phyloP scores from a whole-genome alignment of 2,113 vertebrate species.

The Hemiscyllium ocellatum region DNA sequence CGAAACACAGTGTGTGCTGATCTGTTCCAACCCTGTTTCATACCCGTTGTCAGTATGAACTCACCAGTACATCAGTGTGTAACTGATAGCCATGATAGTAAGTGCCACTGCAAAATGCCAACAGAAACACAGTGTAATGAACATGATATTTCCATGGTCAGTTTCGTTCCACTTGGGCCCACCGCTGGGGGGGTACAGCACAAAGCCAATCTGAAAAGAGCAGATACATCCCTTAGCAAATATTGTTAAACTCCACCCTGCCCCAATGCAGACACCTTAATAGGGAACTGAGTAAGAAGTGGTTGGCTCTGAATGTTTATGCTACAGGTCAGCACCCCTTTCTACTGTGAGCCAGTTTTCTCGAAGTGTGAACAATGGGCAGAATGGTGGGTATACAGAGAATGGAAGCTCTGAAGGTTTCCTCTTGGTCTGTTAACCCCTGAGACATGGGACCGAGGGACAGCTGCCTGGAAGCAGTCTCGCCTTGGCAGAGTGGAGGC shows the following conservation, averaged over 20 bases:
- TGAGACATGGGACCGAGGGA: no score
- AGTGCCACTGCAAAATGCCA: constrained; percentile 76
- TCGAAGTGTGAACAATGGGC: background rate
- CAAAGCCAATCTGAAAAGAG: constrained; percentile 74
- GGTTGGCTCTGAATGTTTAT: background rate
- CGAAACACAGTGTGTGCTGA: no score
- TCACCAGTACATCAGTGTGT: constrained; percentile 63
- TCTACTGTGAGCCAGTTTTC: background rate
- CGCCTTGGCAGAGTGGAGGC: background rate
- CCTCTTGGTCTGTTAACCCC: no score
- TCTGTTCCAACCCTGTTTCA: no score
- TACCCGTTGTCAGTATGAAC: constrained; percentile 15
- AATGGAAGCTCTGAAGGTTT: no score
- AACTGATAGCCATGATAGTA: constrained; percentile 54
- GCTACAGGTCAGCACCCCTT: background rate
- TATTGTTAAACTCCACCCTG: background rate
- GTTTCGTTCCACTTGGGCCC: constrained; percentile 60
- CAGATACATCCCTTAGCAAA: constrained; percentile 5
- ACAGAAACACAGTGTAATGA: constrained; percentile 93
- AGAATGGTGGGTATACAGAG: background rate
- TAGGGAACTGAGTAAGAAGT: background rate
- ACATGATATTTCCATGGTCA: constrained; percentile 75
- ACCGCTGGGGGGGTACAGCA: constrained; percentile 74
- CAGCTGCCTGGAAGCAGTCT: background rate
- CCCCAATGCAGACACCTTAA: no score